Conservation (phyloP, 2,888 invertebrate genomes). For the Nyleta sp. region DNA sequence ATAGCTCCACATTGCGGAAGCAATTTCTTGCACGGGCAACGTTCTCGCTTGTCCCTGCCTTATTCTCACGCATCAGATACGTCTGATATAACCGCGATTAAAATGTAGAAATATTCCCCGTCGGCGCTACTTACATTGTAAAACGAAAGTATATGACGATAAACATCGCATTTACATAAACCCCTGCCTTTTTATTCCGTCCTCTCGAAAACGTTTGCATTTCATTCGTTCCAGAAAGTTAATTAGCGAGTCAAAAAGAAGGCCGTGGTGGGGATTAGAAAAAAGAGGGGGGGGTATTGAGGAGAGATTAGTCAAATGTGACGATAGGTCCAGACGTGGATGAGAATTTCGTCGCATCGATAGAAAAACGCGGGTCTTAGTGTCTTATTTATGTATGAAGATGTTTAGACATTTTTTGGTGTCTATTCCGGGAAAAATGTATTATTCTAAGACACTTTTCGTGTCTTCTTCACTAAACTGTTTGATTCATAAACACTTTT, state of each 20-base stretch:
- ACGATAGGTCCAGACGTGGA: too few relatives aligned
- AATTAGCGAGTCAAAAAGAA: neutral
- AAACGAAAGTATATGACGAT: slow-evolving; percentile 54
- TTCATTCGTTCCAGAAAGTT: neutral
- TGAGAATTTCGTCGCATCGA: too few relatives aligned
- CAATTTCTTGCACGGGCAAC: slow-evolving; percentile 64
- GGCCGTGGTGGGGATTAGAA: too few relatives aligned
- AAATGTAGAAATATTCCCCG: slow-evolving; percentile 55
- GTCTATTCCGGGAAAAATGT: too few relatives aligned
- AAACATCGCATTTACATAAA: slow-evolving; percentile 40
- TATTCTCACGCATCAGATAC: slow-evolving; percentile 61
- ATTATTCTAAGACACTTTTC: too few relatives aligned
- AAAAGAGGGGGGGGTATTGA: too few relatives aligned
- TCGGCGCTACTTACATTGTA: slow-evolving; percentile 43
- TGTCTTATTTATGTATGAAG: too few relatives aligned
- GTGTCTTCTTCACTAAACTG: too few relatives aligned
- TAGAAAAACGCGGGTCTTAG: too few relatives aligned
- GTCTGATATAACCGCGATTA: slow-evolving; percentile 65
- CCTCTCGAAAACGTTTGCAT: neutral
- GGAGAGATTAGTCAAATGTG: too few relatives aligned
- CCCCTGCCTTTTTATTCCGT: neutral
- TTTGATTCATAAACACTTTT: too few relatives aligned
- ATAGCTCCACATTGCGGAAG: slow-evolving; percentile 68
- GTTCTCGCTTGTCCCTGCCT: slow-evolving; percentile 62
- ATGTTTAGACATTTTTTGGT: too few relatives aligned